Base-by-base conservation (phyloP, 2,797 vertebrate species). In the Enteromius treurensis region DNA sequence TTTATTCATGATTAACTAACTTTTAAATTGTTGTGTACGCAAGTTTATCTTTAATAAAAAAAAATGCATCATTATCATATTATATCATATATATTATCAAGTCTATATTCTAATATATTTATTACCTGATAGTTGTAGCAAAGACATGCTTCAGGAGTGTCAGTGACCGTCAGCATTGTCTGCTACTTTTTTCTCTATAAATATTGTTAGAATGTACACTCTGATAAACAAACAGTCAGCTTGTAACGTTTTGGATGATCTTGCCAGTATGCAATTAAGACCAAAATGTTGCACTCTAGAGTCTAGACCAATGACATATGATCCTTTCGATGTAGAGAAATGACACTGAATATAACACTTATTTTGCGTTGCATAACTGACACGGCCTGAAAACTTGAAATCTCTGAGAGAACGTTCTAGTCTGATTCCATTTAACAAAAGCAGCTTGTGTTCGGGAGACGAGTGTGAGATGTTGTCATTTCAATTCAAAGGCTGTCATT, bases 331-430 rank as follows among this genome's bases (percentile, higher is more conserved):
- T 34, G 21, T 29, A n/a, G 10, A 47, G 42, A 64, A 49, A 34
- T 26, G 4, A 3, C 1, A 40, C 37, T 40, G 47, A 37, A 26
- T 15, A 17, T 55, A 40, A 9, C 34, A 3, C 37, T 51, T 55
- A 29, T 80, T 73, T 79, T 42, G 14, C 21, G 47, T 84, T 79
- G 17, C 23, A 67, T 79, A 79, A 79, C 8, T 1, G 68, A 51
- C 15, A 51, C 13, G 14, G 40, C 2, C 64, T 55, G 26, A 7
- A 32, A 19, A 37, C 58, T 51, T 10, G 53, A 40, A 40, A 40
- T 40, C 34, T 19, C 15, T 42, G 80, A 65, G n/a, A 75, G 14
- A 79, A 40, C 70, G 40, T 75, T 84, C 55, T 14, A 67, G 47
- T 68, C 37, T 23, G 55, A 32, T 32, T 58, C 7, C 11, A 29